A percentile compares a stretch with the other conserved stretches of the same genome.
phyloP scores from a whole-genome alignment of 2,888 invertebrate species.

The Drosophila paracracens region DNA sequence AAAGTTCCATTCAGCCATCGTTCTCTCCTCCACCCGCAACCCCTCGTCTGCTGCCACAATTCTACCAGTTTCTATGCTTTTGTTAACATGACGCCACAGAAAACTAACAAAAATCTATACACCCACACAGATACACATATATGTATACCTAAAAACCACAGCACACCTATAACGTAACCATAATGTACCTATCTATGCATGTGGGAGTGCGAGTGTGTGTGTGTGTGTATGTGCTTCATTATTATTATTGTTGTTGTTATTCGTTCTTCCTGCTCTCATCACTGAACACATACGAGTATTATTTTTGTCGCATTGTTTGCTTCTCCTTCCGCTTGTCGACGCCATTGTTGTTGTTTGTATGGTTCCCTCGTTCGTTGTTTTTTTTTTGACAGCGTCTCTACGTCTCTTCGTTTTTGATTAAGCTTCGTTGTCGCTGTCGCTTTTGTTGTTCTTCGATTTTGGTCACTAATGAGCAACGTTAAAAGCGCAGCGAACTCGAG shows the following conservation, averaged over 20 bases:
- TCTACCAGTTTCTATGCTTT: conserved; percentile 60
- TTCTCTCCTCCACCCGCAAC: too few species aligned
- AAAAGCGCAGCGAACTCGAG: conserved; percentile 69
- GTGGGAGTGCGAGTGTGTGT: conserved; percentile 12
- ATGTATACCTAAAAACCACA: conserved; percentile 31
- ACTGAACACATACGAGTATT: conserved; percentile 52
- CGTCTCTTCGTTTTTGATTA: conserved; percentile 69
- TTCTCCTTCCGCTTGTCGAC: conserved; percentile 63
- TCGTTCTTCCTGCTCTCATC: conserved; percentile 51
- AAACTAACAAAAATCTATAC: conserved; percentile 69
- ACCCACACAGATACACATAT: conserved; percentile 16
- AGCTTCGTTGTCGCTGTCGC: conserved; percentile 46
- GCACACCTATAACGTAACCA: conserved; percentile 61
- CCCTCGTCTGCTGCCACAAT: conserved; percentile 4
- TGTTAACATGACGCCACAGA: conserved; percentile 71
- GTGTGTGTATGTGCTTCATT: conserved; percentile 50
- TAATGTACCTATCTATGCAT: conserved; percentile 33
- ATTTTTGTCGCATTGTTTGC: conserved; percentile 77
- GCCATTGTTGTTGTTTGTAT: conserved; percentile 65
- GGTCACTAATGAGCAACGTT: conserved; percentile 74
- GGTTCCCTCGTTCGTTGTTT: conserved; percentile 18
- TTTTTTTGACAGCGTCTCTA: conserved; percentile 54
- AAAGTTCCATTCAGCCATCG: conserved; percentile 31
- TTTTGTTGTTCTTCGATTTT: conserved; percentile 72
- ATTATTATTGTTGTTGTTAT: conserved; percentile 56